A percentile compares a stretch with the other conserved stretches of the same genome.
Conservation (phyloP, 2,888 invertebrate genomes). For the Neoascia interrupta region DNA sequence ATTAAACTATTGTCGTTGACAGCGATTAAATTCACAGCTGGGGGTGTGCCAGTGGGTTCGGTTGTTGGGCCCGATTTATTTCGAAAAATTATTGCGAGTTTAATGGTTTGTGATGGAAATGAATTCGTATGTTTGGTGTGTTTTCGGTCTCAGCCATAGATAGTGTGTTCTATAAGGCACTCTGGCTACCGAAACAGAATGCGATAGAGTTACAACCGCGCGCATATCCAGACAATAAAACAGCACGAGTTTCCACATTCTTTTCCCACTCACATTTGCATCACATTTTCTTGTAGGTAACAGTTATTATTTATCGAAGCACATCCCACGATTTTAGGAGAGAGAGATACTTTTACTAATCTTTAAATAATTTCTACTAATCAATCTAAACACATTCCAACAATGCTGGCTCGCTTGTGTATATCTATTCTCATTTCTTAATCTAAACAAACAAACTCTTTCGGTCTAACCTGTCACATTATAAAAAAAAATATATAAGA, state of each 20-base stretch:
- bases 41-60: constrained; percentile 14
- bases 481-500: no score
- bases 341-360: constrained; percentile 52
- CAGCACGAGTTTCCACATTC: no score
- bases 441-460: constrained; percentile 28
- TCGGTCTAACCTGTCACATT: constrained; percentile 41
- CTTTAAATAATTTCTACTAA: constrained; percentile 50
- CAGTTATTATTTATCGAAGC: constrained; percentile 52
- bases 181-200: no score
- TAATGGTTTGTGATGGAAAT: constrained; percentile 2
- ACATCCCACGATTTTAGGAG: constrained; percentile 38
- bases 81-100: constrained; percentile 2
- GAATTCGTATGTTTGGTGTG: no score
- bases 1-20: constrained; percentile 56
- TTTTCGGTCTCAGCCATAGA: no score
- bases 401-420: constrained; percentile 1
- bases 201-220: no score
- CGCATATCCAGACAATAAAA: no score
- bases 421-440: not conserved
- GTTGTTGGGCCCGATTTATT: constrained; percentile 13
- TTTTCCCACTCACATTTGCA: no score
- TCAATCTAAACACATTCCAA: constrained; percentile 64
- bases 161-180: no score
- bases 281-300: no score
- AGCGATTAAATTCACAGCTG: constrained; percentile 56